A percentile compares a stretch with the other conserved stretches of the same genome.
Evolutionary conservation across 2,113 vertebrate species (phyloP).

Genomic region (Notarius lentiginosus): DNA sequence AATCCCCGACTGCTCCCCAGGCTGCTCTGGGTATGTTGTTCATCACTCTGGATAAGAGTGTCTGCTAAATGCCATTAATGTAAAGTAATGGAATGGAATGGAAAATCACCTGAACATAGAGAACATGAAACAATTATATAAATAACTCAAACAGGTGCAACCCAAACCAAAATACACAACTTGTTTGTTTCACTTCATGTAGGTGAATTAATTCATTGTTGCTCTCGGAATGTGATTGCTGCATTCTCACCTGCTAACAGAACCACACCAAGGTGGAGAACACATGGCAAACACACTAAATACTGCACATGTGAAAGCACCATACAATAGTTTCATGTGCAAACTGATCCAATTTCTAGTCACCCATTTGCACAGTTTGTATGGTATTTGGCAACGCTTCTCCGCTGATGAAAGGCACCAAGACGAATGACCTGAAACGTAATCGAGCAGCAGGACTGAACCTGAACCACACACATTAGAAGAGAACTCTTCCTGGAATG

Average conservation of each 20-base stretch:
- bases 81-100: no score
- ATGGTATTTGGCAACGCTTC: neutral
- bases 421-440: conserved; percentile 8
- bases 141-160: neutral
- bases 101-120: neutral
- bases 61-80: no score
- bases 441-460: neutral
- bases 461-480: conserved; percentile 1
- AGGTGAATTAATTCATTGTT: neutral
- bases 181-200: neutral
- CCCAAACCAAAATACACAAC: neutral
- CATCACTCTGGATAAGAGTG: no score
- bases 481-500: conserved; percentile 7
- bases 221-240: neutral
- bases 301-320: neutral
- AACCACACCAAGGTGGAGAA: neutral
- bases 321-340: neutral
- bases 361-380: neutral
- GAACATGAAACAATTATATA: neutral
- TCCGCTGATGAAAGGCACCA: neutral
- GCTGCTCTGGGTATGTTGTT: no score
- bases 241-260: neutral
- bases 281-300: no score
- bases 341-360: neutral
- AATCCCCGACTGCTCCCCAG: no score